Conservation (phyloP, 35 echinoderm and acorn worm genomes). For the Chiridota heheva region DNA sequence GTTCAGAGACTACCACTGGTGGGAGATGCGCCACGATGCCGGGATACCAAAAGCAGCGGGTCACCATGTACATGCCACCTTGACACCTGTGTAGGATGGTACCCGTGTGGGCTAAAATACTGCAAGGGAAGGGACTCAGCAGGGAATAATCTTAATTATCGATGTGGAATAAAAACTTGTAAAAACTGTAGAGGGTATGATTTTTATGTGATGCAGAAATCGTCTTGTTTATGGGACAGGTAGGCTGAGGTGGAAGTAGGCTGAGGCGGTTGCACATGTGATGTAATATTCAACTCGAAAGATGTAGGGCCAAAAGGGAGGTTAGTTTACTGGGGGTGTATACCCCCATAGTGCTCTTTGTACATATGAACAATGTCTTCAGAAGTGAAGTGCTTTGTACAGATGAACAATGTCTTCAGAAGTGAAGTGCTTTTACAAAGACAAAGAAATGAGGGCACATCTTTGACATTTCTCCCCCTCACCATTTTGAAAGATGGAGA, state of each 20-base stretch:
- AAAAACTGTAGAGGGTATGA: conserved; percentile 78
- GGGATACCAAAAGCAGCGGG: conserved; percentile 44
- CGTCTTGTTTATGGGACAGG: conserved; percentile 89
- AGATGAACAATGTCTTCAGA: too few relatives aligned
- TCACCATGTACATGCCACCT: conserved; percentile 72
- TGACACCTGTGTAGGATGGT: conserved; percentile 93
- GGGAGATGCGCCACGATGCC: conserved; percentile 39
- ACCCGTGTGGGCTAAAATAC: conserved; percentile 97
- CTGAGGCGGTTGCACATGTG: too few relatives aligned
- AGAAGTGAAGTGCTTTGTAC: too few relatives aligned
- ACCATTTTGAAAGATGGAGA: too few relatives aligned
- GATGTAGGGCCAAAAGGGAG: too few relatives aligned
- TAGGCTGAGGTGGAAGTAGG: background rate
- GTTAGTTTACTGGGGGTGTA: too few relatives aligned
- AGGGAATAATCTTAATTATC: conserved; percentile 84
- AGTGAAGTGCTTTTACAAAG: too few relatives aligned
- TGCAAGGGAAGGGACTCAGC: conserved; percentile 86
- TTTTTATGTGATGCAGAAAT: conserved; percentile 72
- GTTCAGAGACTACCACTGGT: conserved; percentile 45
- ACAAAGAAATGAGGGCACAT: too few relatives aligned
- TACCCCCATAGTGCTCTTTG: too few relatives aligned
- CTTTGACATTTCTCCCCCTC: too few relatives aligned
- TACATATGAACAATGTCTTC: too few relatives aligned
- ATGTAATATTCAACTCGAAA: too few relatives aligned
- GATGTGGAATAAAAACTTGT: conserved; percentile 96